phyloP scores from a whole-genome alignment of 2,888 invertebrate species.

The Anodontia alba region DNA sequence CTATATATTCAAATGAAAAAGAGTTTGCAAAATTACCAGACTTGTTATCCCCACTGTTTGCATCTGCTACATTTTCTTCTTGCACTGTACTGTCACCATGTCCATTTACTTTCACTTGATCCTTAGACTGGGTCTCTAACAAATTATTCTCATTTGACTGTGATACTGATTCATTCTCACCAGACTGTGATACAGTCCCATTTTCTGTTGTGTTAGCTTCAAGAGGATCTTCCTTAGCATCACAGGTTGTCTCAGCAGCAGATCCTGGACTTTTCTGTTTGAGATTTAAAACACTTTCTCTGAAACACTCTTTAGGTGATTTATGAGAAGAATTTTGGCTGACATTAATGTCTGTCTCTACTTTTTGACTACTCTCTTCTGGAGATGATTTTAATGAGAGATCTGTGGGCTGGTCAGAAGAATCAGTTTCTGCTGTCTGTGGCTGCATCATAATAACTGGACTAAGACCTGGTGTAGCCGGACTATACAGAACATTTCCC shows the following conservation, averaged over 20 bases:
- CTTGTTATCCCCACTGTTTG: background rate
- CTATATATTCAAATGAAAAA: too few relatives aligned
- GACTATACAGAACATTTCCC: background rate
- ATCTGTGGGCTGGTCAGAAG: constrained; percentile 8
- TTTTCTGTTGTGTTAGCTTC: background rate
- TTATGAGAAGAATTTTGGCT: too few relatives aligned
- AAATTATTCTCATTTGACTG: too few relatives aligned
- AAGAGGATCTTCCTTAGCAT: background rate
- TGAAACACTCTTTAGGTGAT: background rate
- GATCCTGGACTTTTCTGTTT: background rate
- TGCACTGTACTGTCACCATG: background rate
- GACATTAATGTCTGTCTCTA: too few relatives aligned
- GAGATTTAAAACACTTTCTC: background rate
- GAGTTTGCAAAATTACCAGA: too few relatives aligned
- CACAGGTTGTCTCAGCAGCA: background rate
- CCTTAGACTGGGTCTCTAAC: background rate
- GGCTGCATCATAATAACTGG: background rate
- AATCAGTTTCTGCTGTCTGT: background rate
- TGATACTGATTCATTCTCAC: too few relatives aligned
- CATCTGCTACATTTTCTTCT: background rate
- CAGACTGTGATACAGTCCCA: too few relatives aligned
- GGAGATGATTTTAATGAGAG: background rate
- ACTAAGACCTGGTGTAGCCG: background rate
- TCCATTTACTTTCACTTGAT: background rate
- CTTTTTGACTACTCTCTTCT: background rate